Conservation (phyloP, 1,140 invertebrate genomes). For the Diabrotica virgifera region DNA sequence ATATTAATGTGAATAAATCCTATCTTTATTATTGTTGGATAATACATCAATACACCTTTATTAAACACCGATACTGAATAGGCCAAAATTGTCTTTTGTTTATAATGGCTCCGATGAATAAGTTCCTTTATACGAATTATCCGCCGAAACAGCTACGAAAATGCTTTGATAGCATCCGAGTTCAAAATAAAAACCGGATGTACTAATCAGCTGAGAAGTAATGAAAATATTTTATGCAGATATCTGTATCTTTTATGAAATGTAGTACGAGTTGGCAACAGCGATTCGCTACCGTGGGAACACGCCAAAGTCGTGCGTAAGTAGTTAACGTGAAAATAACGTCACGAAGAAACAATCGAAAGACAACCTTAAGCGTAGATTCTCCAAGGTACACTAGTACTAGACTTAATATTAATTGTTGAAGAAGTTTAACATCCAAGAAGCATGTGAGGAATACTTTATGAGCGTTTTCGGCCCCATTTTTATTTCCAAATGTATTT, state of each 20-base stretch:
- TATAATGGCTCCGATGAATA: no score
- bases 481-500: slow-evolving; percentile 14
- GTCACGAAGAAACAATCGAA: slow-evolving; percentile 10
- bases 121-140: no score
- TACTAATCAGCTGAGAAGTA: no score
- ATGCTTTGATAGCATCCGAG: no score
- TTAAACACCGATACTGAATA: no score
- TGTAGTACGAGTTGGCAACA: slow-evolving; percentile 3
- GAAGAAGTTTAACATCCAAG: slow-evolving; percentile 1
- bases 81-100: no score
- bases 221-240: no score
- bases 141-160: no score
- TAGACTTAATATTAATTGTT: slow-evolving; percentile 17
- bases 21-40: no score
- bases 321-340: slow-evolving; percentile 24
- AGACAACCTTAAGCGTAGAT: slow-evolving; percentile 11
- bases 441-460: slow-evolving; percentile 16
- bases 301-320: slow-evolving; percentile 18
- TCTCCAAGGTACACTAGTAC: slow-evolving; percentile 7
- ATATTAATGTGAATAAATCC: no score
- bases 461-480: slow-evolving; percentile 13
- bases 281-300: slow-evolving; percentile 23
- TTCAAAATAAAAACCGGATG: no score
- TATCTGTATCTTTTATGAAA: background rate
- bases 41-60: no score